Conservation (phyloP, 2,113 vertebrate genomes). For the Egretta garzetta region DNA sequence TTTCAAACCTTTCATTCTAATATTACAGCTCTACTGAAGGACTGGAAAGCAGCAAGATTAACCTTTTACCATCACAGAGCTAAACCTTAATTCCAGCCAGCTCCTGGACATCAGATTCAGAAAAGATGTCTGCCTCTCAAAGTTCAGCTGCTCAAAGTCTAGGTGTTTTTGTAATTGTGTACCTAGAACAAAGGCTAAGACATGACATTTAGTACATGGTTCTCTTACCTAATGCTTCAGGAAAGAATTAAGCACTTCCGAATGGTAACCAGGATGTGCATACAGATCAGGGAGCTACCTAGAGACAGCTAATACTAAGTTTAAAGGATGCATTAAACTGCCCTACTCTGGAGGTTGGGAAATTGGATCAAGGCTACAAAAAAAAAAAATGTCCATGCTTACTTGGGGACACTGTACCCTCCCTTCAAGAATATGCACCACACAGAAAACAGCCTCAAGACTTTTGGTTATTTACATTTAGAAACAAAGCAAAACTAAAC, state of each 20-base stretch:
- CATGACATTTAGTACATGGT: background rate
- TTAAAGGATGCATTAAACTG: background rate
- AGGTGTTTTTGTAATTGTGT: background rate
- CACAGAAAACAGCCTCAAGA: background rate
- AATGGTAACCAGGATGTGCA: background rate
- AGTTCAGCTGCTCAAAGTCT: background rate
- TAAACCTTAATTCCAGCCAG: background rate
- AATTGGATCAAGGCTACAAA: background rate
- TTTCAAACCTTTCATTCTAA: background rate
- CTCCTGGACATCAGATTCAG: background rate
- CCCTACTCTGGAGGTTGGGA: background rate
- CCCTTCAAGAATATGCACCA: background rate
- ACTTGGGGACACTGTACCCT: background rate
- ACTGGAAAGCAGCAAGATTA: background rate
- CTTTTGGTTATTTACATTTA: background rate
- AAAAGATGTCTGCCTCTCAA: background rate
- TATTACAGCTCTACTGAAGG: background rate
- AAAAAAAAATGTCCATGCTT: background rate
- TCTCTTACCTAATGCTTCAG: background rate
- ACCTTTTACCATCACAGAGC: background rate
- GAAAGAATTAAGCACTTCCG: background rate
- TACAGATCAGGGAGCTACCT: background rate
- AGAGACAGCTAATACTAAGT: background rate
- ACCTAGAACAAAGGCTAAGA: background rate
- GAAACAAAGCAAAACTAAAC: background rate